These are phyloP conservation scores for Eptesicus fuscus DNA, from an alignment of 2,113 vertebrate species.

Conservation along the genomic window DNA sequence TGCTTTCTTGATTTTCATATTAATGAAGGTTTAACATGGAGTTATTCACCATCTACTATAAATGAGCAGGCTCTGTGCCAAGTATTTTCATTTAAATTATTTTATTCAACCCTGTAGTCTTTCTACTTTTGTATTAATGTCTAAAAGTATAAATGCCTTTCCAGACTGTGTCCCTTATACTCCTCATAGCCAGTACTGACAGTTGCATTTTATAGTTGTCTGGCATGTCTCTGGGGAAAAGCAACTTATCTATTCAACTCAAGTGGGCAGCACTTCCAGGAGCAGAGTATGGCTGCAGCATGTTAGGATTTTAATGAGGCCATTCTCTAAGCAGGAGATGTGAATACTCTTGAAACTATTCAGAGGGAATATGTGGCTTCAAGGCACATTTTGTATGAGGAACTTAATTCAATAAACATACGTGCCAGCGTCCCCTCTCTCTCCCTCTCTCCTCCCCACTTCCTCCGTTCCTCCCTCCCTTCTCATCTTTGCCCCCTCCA, in stretches of 20 bases:
- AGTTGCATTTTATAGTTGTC: background rate
- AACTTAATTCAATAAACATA: background rate
- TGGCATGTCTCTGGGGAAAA: background rate
- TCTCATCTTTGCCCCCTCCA: no score
- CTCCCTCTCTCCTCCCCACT: fast-evolving
- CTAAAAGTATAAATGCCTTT: background rate
- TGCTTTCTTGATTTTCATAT: background rate
- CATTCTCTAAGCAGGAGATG: background rate
- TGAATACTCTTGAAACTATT: background rate
- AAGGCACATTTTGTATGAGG: background rate
- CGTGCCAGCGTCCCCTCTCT: background rate
- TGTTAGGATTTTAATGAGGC: background rate
- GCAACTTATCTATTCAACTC: background rate
- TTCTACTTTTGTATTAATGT: background rate
- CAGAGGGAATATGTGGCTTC: background rate
- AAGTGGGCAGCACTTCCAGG: background rate
- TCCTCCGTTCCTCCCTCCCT: fast-evolving
- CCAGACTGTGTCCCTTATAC: background rate
- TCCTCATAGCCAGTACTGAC: background rate
- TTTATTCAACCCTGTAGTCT: background rate
- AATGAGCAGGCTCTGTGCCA: background rate
- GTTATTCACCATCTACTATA: background rate
- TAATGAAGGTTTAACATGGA: background rate
- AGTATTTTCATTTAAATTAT: background rate
- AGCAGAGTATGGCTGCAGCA: background rate